Base-by-base conservation (phyloP, 2,113 vertebrate species). In the Ochotona curzoniae region DNA sequence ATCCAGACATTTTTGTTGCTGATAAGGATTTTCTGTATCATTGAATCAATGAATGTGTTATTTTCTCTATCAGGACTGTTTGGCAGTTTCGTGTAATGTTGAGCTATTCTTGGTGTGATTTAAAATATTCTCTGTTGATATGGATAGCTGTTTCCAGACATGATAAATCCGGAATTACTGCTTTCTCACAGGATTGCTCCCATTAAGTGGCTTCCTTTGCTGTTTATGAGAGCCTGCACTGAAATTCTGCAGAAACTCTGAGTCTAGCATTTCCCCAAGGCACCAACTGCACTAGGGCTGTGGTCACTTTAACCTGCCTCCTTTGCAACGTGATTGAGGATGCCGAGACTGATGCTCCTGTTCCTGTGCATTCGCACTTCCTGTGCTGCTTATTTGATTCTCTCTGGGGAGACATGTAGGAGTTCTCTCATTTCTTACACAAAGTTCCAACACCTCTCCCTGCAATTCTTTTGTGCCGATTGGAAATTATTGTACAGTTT, bases 81-180 rank as follows among this genome's bases (percentile, higher is more conserved):
- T 86, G 51, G 14, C 60, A 94, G 7, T 13, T 87, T 93, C 38
- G 28, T 25, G 92, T 94, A 90, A 44, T 92, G 69, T 67, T 81
- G 64, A 91, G 14, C 83, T 69, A 4, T 57, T 88, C 30, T 71
- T 80, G 3, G 47, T 89, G 92, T 32, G 61, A 69, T 92, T 90
- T 90, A 17, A 78, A 84, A 90, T 90, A 93, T 38, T 80, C 2
- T 71, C 26, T 69, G 93, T 87, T 75, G 5, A 66, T 88, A 81
- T 91, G 67, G 84, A 85, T 86, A 89, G 7, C 71, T 92, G 14
- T 85, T 93, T 94, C 25, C 21, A 82, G 86, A 93, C 54, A 78
- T 84, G n/a, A 93, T 76, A 82, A 90, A 82, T 92, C 89, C 82
- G 63, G 18, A 60, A 90, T 87, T 96, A 61, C 47, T 92, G 13